Base-by-base conservation (phyloP, 1,140 invertebrate species). In the Riptortus pedestris region DNA sequence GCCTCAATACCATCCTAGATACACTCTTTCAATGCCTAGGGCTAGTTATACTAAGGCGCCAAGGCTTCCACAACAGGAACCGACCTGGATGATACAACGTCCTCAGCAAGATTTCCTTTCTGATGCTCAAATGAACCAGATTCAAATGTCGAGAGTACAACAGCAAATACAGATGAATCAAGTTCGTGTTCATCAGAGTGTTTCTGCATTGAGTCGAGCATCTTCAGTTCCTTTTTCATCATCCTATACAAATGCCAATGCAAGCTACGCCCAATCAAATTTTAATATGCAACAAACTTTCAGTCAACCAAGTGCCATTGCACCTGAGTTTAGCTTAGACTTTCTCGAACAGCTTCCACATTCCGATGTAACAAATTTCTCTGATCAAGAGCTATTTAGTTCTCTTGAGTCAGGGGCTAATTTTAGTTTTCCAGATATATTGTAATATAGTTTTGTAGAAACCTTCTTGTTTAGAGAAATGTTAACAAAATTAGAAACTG, bases 291-390 rank as follows among this genome's bases (percentile, higher is more conserved):
- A 55, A 20, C 65, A 63, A 22, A 60, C 51, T 55, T 45, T 28
- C 22, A 26, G 27, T 12, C 60, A 55, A 28, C 33, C n/a, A 24
- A 70, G 78, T 75, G 14, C 75, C 68, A 81, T 79, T 73, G 72
- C 84, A 0, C 77, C 81, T 22, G 86, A 88, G 71, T 87, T 88
- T 70, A 86, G 82, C 73, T 78, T 88, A 66, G 87, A 90, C 77
- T 86, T 89, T 74, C 75, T 90, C n/a, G 87, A 89, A 69, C 86
- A 85, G 65, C 51, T 66, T 58, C 65, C 65, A 14, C 38, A 52
- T 27, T 16, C 28, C 38, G 65, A 66, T 55, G 45, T 12, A 12
- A 38, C 26, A 11, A 58, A 63, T 47, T 66, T 66, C 33, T 31
- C 62, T 1, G 85, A 86, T 52, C 86, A 88, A 72, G 87, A 90